Conservation (phyloP, 2,888 invertebrate species). For the Hirtodrosophila trivittata region DNA sequence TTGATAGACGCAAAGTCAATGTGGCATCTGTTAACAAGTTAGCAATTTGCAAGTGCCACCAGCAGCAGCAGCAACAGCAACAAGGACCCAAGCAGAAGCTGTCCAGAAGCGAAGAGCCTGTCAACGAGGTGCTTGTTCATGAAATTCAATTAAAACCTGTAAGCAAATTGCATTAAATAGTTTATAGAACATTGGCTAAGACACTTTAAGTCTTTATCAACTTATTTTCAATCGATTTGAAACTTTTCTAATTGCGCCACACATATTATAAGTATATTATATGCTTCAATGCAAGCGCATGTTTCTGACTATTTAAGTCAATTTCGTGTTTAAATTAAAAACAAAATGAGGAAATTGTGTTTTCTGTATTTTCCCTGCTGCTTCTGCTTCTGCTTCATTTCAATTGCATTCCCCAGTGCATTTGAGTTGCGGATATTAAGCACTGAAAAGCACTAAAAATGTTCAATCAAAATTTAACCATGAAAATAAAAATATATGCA, state of each 20-base stretch:
- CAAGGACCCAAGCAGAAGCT: no score
- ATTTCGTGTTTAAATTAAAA: conserved; percentile 36
- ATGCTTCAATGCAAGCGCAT: not conserved
- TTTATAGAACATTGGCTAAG: conserved; percentile 7
- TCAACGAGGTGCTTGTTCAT: conserved; percentile 17
- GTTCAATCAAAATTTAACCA: conserved; percentile 9
- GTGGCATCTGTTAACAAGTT: conserved; percentile 36
- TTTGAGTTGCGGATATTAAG: conserved; percentile 44
- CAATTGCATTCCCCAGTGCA: conserved; percentile 34
- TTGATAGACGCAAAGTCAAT: conserved; percentile 8
- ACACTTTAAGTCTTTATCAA: conserved; percentile 24
- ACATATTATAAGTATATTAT: no score
- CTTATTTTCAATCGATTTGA: conserved; percentile 14
- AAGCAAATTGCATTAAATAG: conserved; percentile 59
- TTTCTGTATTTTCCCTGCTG: not conserved
- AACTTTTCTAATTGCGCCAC: not conserved
- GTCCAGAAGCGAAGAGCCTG: not conserved
- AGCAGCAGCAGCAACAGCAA: conserved; percentile 13
- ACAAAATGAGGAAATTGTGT: conserved; percentile 15
- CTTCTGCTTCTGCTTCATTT: conserved; percentile 1
- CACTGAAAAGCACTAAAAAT: conserved; percentile 44
- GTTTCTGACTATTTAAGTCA: conserved; percentile 18
- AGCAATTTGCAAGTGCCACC: conserved; percentile 25
- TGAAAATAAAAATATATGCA: conserved; percentile 21
- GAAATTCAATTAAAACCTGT: conserved; percentile 64